Evolutionary conservation across 2,888 invertebrate genomes (phyloP).

Genomic region (Zeuzera pyrina): DNA sequence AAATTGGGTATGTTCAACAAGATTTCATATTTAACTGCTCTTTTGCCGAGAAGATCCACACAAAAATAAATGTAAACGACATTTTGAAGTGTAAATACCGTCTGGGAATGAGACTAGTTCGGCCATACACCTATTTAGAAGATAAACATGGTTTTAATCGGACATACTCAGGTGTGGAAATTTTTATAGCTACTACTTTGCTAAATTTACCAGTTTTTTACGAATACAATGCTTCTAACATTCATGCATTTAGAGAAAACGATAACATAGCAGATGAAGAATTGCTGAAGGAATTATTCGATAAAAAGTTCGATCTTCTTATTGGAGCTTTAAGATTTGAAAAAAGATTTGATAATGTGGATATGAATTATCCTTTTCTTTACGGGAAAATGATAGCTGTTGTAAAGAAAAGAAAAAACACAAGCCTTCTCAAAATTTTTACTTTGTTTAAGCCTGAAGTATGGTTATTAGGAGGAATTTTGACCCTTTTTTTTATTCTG

Average conservation of each 20-base stretch:
- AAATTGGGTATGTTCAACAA: too few relatives aligned
- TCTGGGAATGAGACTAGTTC: too few relatives aligned
- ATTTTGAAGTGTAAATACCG: too few relatives aligned
- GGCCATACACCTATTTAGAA: too few relatives aligned
- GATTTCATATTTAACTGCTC: too few relatives aligned
- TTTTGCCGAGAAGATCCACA: too few relatives aligned
- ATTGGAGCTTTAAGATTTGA: not conserved
- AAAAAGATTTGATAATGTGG: not conserved
- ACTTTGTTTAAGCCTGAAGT: not conserved
- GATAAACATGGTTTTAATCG: too few relatives aligned
- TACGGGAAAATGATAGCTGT: not conserved
- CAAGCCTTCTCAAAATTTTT: not conserved
- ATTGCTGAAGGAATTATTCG: not conserved
- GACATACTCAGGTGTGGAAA: too few relatives aligned
- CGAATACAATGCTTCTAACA: not conserved
- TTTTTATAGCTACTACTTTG: too few relatives aligned
- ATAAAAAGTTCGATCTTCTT: not conserved
- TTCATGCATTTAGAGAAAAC: not conserved
- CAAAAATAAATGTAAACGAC: too few relatives aligned
- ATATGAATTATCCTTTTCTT: not conserved
- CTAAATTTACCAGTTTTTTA: too few relatives aligned
- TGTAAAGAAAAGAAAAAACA: constrained; percentile 1
- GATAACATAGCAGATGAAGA: not conserved
- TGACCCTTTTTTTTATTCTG: not conserved
- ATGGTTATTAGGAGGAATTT: not conserved